Evolutionary conservation across 2,797 vertebrate species (phyloP).

Genomic region (Sebastes miniatus): DNA sequence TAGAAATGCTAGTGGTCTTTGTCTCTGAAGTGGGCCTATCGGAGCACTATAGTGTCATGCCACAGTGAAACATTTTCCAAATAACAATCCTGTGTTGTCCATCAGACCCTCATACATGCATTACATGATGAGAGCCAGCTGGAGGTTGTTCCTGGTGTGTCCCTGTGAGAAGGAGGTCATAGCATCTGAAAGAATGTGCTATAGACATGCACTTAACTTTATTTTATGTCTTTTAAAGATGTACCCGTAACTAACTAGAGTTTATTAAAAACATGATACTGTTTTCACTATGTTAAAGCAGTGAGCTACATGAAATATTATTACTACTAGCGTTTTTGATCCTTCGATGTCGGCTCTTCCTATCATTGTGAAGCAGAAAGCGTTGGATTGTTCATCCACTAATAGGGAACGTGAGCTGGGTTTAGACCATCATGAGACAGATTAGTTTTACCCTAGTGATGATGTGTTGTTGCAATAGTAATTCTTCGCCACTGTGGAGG

Average conservation of each 20-base stretch:
- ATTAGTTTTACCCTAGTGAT: too few relatives aligned
- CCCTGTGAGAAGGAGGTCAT: not conserved
- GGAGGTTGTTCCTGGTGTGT: not conserved
- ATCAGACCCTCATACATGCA: slow-evolving; percentile 16
- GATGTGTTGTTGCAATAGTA: not conserved
- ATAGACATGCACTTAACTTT: not conserved
- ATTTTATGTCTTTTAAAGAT: not conserved
- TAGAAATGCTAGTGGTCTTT: slow-evolving; percentile 22
- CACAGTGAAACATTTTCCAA: slow-evolving; percentile 45
- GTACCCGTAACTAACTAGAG: not conserved
- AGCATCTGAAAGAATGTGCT: not conserved
- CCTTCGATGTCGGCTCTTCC: too few relatives aligned
- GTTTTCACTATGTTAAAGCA: not conserved
- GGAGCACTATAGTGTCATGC: slow-evolving; percentile 1
- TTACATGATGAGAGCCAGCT: not conserved
- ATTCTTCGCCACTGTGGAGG: too few relatives aligned
- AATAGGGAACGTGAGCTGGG: too few relatives aligned
- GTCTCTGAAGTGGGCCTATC: slow-evolving; percentile 26
- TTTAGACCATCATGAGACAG: too few relatives aligned
- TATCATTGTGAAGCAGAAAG: too few relatives aligned
- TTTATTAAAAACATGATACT: not conserved
- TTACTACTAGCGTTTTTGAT: too few relatives aligned
- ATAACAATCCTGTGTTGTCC: slow-evolving; percentile 35
- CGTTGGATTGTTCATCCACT: too few relatives aligned
- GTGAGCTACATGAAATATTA: not conserved